These are phyloP conservation scores for Eubasilissa splendida DNA, from an alignment of 2,888 invertebrate genomes.

Conservation along the genomic window DNA sequence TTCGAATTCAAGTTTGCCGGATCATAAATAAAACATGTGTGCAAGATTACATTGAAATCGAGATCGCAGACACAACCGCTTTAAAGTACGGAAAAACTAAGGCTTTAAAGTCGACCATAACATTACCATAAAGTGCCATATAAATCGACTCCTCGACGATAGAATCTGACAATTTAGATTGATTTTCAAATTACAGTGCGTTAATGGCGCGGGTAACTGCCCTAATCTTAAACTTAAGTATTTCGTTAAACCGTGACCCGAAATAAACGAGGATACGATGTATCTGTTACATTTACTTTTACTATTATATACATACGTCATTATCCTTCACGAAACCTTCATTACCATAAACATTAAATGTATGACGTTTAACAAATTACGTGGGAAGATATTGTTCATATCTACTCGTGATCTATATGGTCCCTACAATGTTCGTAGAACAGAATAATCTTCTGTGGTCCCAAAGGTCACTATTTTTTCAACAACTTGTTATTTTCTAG, in stretches of 20 bases:
- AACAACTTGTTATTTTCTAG: too few species aligned
- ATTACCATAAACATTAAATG: slow-evolving; percentile 12
- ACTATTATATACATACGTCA: slow-evolving; percentile 10
- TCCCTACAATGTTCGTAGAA: too few species aligned
- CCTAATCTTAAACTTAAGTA: slow-evolving; percentile 37
- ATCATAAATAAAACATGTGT: slow-evolving; percentile 9
- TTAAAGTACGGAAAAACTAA: slow-evolving; percentile 8
- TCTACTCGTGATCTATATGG: too few species aligned
- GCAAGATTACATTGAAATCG: slow-evolving; percentile 6
- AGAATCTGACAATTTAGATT: slow-evolving; percentile 43
- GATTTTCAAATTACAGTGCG: slow-evolving; percentile 39
- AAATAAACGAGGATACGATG: slow-evolving; percentile 29
- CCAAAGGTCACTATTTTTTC: too few species aligned
- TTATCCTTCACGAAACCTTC: slow-evolving; percentile 14
- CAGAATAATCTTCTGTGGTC: too few species aligned
- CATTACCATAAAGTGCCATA: slow-evolving; percentile 40
- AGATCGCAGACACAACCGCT: not conserved
- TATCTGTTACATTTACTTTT: slow-evolving; percentile 13
- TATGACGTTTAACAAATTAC: not conserved
- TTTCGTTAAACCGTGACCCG: slow-evolving; percentile 30
- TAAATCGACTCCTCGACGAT: slow-evolving; percentile 41
- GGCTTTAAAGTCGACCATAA: slow-evolving; percentile 31
- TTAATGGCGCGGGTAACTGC: slow-evolving; percentile 41
- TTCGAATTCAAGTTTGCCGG: not conserved
- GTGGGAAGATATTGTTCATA: too few species aligned